Evolutionary conservation across 2,113 vertebrate species (phyloP).

Genomic region (Neogale vison): DNA sequence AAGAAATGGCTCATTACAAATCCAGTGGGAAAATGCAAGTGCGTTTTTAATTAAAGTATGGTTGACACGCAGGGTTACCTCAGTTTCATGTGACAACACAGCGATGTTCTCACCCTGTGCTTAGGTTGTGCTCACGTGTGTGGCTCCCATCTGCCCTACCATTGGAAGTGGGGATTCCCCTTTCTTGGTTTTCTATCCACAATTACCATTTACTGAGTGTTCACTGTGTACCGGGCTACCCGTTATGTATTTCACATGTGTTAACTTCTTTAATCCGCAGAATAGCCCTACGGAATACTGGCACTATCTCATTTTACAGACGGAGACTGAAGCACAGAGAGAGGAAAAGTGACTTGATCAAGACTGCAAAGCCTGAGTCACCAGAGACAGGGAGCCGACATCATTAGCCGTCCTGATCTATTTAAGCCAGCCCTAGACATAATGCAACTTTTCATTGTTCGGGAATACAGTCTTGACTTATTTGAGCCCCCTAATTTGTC

Average conservation of each 20-base stretch:
- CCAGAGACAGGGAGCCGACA: accelerated
- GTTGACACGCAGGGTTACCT: too few relatives aligned
- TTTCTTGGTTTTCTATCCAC: not conserved
- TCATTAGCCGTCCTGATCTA: accelerated
- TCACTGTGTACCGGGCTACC: too few relatives aligned
- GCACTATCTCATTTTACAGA: not conserved
- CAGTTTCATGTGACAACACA: too few relatives aligned
- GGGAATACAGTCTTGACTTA: not conserved
- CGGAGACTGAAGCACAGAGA: not conserved
- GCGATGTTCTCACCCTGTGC: too few relatives aligned
- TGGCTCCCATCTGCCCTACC: too few relatives aligned
- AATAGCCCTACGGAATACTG: accelerated
- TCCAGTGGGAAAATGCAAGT: not conserved
- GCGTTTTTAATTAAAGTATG: too few relatives aligned
- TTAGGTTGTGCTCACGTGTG: too few relatives aligned
- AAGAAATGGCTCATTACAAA: not conserved
- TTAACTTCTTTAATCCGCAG: not conserved
- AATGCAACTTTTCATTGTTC: not conserved
- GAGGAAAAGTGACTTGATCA: not conserved
- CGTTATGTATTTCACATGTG: not conserved
- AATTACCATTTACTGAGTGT: not conserved
- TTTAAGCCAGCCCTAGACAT: not conserved
- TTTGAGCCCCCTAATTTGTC: not conserved
- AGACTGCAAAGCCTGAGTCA: not conserved
- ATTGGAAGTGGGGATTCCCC: not conserved